Percentiles rank a stretch among this genome's conserved stretches.
These are phyloP conservation scores for Pseudopipra pipra DNA, from an alignment of 2,113 vertebrate genomes.

Conservation along the genomic window DNA sequence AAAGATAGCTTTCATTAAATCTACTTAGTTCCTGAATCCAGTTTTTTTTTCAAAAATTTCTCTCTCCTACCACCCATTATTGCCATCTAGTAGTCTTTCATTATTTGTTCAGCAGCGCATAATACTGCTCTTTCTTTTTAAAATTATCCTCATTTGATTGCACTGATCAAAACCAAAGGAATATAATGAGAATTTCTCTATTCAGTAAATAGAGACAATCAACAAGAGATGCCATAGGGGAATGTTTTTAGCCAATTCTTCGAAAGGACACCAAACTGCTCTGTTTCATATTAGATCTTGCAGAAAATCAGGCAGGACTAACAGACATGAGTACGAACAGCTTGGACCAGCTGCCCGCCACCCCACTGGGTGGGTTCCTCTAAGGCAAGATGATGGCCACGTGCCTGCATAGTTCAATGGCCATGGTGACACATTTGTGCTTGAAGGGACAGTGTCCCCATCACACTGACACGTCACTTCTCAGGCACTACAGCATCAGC, in stretches of 20 bases:
- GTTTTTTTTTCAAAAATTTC: not conserved
- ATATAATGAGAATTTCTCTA: not conserved
- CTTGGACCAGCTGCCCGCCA: not conserved
- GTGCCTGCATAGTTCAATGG: not conserved
- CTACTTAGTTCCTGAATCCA: not conserved
- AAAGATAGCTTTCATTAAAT: not conserved
- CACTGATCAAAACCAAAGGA: not conserved
- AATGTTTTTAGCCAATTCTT: not conserved
- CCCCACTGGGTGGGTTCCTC: not conserved
- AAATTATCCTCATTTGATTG: not conserved
- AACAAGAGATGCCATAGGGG: not conserved
- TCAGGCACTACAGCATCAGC: not conserved
- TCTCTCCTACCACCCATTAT: not conserved
- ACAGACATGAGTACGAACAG: not conserved
- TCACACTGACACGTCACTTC: not conserved
- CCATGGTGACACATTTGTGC: not conserved
- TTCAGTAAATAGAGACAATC: not conserved
- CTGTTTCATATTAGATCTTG: not conserved
- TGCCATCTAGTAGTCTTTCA: not conserved
- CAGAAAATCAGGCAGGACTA: not conserved
- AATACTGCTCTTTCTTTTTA: not conserved
- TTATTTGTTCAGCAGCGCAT: not conserved
- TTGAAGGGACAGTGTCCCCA: rapidly evolving
- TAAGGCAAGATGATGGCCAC: rapidly evolving
- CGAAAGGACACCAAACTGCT: not conserved